Percentiles rank a stretch among this genome's conserved stretches.
These are phyloP conservation scores for Cynodonichthys magdalenae DNA, from an alignment of 2,797 vertebrate species.

Conservation along the genomic window DNA sequence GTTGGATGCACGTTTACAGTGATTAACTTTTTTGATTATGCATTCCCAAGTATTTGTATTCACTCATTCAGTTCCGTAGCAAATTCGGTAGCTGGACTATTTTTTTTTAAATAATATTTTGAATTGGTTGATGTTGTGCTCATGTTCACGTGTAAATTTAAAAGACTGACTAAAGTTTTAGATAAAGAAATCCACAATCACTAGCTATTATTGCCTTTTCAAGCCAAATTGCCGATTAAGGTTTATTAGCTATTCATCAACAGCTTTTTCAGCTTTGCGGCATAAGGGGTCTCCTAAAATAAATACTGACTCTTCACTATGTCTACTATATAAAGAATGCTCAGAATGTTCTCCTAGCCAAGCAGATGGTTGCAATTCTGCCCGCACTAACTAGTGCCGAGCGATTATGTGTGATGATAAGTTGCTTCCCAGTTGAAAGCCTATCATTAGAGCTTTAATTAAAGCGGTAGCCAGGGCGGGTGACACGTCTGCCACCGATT, in stretches of 20 bases:
- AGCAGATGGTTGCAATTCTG: constrained; percentile 79
- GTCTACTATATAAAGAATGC: constrained; percentile 61
- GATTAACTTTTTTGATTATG: too few species aligned
- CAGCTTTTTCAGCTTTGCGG: constrained; percentile 5
- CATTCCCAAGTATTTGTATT: too few species aligned
- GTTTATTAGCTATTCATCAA: constrained; percentile 12
- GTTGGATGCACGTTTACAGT: too few species aligned
- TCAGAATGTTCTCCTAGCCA: constrained; percentile 65
- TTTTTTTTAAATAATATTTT: background rate
- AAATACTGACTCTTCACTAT: constrained; percentile 55
- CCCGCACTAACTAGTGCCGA: constrained; percentile 63
- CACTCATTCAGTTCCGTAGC: too few species aligned
- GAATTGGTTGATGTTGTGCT: background rate
- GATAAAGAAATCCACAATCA: background rate
- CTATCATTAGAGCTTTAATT: constrained; percentile 78
- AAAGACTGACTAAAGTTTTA: background rate
- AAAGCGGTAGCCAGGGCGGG: constrained; percentile 68
- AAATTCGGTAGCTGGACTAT: too few species aligned
- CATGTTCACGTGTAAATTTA: background rate
- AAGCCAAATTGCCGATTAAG: background rate
- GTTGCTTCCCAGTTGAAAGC: constrained; percentile 72
- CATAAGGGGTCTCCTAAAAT: constrained; percentile 48
- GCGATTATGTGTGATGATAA: constrained; percentile 78
- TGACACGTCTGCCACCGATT: constrained; percentile 66
- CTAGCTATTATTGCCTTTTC: background rate